Percentiles rank a stretch among this genome's conserved stretches.
phyloP scores from a whole-genome alignment of 2,888 invertebrate genomes.

The Bhutanitis thaidina region DNA sequence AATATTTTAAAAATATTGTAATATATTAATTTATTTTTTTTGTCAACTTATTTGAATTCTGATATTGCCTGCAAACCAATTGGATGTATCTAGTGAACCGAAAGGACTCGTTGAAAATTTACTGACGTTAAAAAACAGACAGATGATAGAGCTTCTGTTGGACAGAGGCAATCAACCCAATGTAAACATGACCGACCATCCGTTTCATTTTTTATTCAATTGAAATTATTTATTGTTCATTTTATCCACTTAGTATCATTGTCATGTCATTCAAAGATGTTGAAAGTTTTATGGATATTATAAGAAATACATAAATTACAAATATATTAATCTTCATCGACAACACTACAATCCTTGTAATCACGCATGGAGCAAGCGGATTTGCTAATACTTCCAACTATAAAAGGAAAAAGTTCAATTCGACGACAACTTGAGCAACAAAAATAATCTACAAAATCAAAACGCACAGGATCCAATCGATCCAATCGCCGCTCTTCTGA shows the following conservation, averaged over 20 bases:
- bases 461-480: no score
- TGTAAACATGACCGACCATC: slow-evolving; percentile 45
- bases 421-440: no score
- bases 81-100: slow-evolving; percentile 65
- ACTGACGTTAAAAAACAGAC: slow-evolving; percentile 63
- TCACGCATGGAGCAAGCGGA: no score
- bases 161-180: slow-evolving; percentile 62
- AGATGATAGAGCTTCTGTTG: slow-evolving; percentile 31
- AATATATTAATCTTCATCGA: no score
- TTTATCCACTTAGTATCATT: neutral
- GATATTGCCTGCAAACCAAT: slow-evolving; percentile 31
- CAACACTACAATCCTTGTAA: no score
- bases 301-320: no score
- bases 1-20: neutral
- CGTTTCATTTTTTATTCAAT: slow-evolving; percentile 17
- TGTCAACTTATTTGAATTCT: neutral
- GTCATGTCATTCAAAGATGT: neutral
- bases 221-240: slow-evolving; percentile 3
- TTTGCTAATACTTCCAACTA: no score
- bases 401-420: no score
- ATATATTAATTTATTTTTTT: neutral
- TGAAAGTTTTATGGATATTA: no score
- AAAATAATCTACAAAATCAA: no score
- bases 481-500: no score
- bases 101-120: slow-evolving; percentile 74